A percentile compares a stretch with the other conserved stretches of the same genome.
Evolutionary conservation across 2,797 vertebrate genomes (phyloP).

Genomic region (Danio kyathit): DNA sequence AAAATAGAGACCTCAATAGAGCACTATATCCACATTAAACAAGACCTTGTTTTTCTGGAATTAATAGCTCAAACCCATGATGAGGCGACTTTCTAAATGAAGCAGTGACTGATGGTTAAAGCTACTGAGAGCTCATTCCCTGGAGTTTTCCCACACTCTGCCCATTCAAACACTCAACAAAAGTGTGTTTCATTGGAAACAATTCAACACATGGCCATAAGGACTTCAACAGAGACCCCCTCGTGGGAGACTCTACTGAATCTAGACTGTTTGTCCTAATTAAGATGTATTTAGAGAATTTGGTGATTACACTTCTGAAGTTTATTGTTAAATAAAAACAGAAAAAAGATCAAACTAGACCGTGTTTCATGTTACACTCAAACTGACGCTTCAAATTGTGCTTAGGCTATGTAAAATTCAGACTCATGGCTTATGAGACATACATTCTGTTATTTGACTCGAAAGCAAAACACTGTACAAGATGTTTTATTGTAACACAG

Average conservation of each 20-base stretch:
- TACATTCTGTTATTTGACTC: no score
- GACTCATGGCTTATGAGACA: no score
- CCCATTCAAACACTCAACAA: constrained; percentile 17
- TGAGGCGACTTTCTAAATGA: neutral
- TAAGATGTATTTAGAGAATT: neutral
- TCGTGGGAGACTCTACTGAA: neutral
- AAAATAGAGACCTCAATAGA: no score
- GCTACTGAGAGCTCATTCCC: constrained; percentile 13
- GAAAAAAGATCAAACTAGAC: no score
- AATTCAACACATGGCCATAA: constrained; percentile 25
- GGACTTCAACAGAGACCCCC: constrained; percentile 1
- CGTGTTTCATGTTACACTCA: no score
- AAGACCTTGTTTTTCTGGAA: neutral
- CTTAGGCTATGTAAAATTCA: no score
- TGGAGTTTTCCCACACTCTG: constrained; percentile 22
- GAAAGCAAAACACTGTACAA: no score
- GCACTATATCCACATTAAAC: no score
- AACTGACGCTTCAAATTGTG: no score
- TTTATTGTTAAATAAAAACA: no score
- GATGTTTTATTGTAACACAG: no score
- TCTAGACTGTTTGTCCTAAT: neutral
- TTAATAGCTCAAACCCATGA: neutral
- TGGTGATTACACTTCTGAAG: no score
- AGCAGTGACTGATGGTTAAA: neutral
- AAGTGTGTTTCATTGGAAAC: constrained; percentile 12